Percentiles rank a stretch among this genome's conserved stretches.
phyloP scores from a whole-genome alignment of 2,797 vertebrate species.

The Thunnus albacares region DNA sequence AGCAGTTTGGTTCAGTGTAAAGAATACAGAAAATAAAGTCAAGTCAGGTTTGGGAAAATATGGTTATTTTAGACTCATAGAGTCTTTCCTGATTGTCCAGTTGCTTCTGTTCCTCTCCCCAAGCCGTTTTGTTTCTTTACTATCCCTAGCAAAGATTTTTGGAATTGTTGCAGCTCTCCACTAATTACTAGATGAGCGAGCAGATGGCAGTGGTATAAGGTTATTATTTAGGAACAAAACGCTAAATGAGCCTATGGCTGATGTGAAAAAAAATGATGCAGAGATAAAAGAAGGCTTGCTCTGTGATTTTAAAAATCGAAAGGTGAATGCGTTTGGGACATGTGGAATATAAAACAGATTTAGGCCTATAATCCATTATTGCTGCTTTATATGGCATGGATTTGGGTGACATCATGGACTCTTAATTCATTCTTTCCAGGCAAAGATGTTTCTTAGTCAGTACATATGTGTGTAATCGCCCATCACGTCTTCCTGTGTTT shows the following conservation, averaged over 20 bases:
- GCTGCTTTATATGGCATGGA: constrained; percentile 26
- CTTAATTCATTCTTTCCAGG: background rate
- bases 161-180: constrained; percentile 31
- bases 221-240: constrained; percentile 73
- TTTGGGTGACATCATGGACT: constrained; percentile 7
- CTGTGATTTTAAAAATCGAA: constrained; percentile 56
- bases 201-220: constrained; percentile 65
- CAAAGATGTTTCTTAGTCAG: background rate
- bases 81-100: background rate
- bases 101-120: background rate
- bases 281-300: constrained; percentile 41
- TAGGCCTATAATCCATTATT: constrained; percentile 53
- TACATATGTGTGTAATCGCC: background rate
- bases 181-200: constrained; percentile 44
- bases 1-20: too few relatives aligned
- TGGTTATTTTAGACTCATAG: too few relatives aligned
- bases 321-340: constrained; percentile 36
- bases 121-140: constrained; percentile 14
- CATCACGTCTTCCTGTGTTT: background rate
- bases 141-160: constrained; percentile 16
- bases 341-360: constrained; percentile 48
- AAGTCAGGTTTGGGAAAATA: too few relatives aligned
- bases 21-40: too few relatives aligned
- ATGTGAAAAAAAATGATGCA: constrained; percentile 42
- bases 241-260: constrained; percentile 72